Evolutionary conservation across 2,797 vertebrate genomes (phyloP).

Genomic region (Micrastur ruficollis): DNA sequence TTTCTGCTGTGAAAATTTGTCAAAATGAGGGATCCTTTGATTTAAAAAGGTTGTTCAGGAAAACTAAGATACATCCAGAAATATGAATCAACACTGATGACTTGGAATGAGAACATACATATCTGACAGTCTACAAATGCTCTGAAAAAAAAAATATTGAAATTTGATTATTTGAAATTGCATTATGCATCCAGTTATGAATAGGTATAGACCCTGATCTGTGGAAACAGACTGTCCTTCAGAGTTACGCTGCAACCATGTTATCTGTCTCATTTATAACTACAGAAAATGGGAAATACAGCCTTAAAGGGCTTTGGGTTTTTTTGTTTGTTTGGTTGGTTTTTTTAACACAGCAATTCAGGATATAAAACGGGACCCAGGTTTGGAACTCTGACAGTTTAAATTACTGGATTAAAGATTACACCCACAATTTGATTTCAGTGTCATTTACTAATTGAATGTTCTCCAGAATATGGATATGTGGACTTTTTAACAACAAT

Average conservation of each 20-base stretch:
- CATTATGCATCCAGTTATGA: not conserved
- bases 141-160: not conserved
- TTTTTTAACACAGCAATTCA: not conserved
- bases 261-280: not conserved
- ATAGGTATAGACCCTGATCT: not conserved
- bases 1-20: not conserved
- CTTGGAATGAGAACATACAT: not conserved
- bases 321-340: too few relatives aligned
- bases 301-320: not conserved
- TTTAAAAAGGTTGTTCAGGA: not conserved
- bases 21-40: not conserved
- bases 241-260: not conserved
- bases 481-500: not conserved
- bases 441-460: not conserved
- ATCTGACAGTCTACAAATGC: not conserved
- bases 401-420: not conserved
- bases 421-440: not conserved
- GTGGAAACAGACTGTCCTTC: not conserved
- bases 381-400: not conserved
- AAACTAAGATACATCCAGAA: not conserved
- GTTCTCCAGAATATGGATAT: not conserved
- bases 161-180: not conserved
- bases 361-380: not conserved
- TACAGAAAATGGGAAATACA: not conserved
- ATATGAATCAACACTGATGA: not conserved